These are phyloP conservation scores for Oscheius sp. DNA, from an alignment of 2,888 invertebrate genomes.

Conservation along the genomic window DNA sequence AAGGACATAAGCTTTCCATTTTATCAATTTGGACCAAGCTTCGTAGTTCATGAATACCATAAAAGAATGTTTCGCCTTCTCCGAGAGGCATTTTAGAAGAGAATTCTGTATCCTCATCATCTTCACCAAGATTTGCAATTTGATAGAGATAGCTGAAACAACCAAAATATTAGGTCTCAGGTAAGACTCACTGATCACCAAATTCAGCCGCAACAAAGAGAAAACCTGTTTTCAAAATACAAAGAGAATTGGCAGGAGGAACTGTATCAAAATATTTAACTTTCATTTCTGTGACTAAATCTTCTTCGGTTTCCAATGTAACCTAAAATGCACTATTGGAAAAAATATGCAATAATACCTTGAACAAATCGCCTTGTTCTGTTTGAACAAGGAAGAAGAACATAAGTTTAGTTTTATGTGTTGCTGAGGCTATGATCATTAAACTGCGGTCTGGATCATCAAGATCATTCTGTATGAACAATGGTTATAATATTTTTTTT, in stretches of 20 bases:
- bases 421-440: conserved; percentile 98
- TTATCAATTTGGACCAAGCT: conserved; percentile 93
- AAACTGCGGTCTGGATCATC: conserved; percentile 99
- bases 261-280: conserved; percentile 99
- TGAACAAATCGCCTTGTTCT: conserved; percentile 96
- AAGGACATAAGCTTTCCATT: conserved; percentile 65
- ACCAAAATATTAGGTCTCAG: neutral
- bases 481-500: neutral
- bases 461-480: conserved; percentile 83
- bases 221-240: conserved; percentile 97
- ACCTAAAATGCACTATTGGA: conserved; percentile 33
- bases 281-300: conserved; percentile 96
- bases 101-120: conserved; percentile 98
- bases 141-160: conserved; percentile 89
- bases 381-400: conserved; percentile 99
- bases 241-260: conserved; percentile 94
- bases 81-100: conserved; percentile 86
- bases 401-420: conserved; percentile 99
- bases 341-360: conserved; percentile 78
- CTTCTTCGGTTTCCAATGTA: conserved; percentile 94
- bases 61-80: conserved; percentile 98
- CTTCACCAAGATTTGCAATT: conserved; percentile 98
- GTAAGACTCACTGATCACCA: conserved; percentile 93
- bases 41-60: conserved; percentile 90
- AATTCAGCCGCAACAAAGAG: conserved; percentile 98